Percentiles rank a stretch among this genome's conserved stretches.
Conservation (phyloP, 2,888 invertebrate species). For the Heterodera filipjevi region DNA sequence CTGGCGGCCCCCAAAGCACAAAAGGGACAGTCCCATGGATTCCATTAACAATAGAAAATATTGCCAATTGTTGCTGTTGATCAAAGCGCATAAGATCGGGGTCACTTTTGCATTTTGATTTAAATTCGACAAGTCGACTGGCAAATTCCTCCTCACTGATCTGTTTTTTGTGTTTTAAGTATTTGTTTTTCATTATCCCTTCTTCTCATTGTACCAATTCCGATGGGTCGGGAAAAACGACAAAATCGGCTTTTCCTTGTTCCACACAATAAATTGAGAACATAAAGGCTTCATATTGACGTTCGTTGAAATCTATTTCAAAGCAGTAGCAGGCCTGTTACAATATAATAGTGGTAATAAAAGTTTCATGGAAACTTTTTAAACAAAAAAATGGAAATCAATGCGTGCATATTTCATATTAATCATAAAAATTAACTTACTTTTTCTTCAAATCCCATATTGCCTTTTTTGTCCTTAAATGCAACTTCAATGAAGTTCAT, state of each 20-base stretch:
- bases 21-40: slow-evolving; percentile 29
- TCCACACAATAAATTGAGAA: slow-evolving; percentile 15
- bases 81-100: slow-evolving; percentile 20
- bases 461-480: slow-evolving; percentile 17
- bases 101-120: not conserved
- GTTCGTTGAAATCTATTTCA: slow-evolving; percentile 20
- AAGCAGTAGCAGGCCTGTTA: not conserved
- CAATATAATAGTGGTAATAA: no score
- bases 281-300: slow-evolving; percentile 2
- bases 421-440: not conserved
- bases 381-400: no score
- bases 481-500: slow-evolving; percentile 16
- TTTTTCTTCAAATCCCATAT: slow-evolving; percentile 2
- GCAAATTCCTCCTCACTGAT: not conserved
- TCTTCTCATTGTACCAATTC: not conserved
- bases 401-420: no score
- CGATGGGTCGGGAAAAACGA: slow-evolving; percentile 4
- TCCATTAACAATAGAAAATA: slow-evolving; percentile 33
- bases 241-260: not conserved
- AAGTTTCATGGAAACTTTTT: no score
- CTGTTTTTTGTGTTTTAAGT: not conserved
- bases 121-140: not conserved
- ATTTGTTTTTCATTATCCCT: not conserved
- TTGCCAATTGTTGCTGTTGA: slow-evolving; percentile 28
- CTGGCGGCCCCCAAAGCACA: slow-evolving; percentile 37